Evolutionary conservation across 53 echinoderm and acorn worm genomes (phyloP), one percentile per base, ranked within the genome.

Genomic region (Henricia sp.): DNA sequence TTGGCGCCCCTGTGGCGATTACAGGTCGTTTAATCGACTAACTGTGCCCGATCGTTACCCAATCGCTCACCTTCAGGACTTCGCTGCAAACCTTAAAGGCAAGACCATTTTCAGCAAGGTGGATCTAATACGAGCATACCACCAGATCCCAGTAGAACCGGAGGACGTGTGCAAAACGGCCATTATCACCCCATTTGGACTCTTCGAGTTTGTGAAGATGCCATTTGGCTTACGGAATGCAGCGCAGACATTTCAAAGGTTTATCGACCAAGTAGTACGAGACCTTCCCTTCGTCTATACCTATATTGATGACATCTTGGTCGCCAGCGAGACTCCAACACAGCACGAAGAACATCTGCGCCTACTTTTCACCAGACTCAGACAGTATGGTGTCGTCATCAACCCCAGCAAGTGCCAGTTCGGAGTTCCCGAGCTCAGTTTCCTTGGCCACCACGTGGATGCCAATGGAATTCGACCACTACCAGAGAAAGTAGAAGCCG

Each of bases 1-100:
- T 28, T 87, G 77, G 87, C 77, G 77, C 6, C 86, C 74, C 0
- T 86, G 86, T 26, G 74, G 86, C 3, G 75, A 86, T 14, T 87
- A 87, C 37, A 24, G 87, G 0, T 39, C 87, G 10, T 34, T 87
- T 1, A 77, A 87, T 29, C 1, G 38, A 2, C 33, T 28, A 1
- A 86, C 86, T 12, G 26, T 86, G 28, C 86, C 86, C 0, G 86
- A 86, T 30, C 21, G 74, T 2, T 86, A 86, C 48, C 86, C 73
- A 3, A 52, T 86, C 23, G 58, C 53, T 1, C 67, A 86, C 34
- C 35, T 86, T 21, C 86, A 75, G 27, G 23, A 76, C 37, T 75
- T 86, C 52, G 34, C 69, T 29, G 25, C 70, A 1, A 23, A 42
- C 46, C 24, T 69, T 23, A 36, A 66, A 21, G 65, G 54, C n/a